phyloP scores from a whole-genome alignment of 2,113 vertebrate species.

The Irena cyanogastra region DNA sequence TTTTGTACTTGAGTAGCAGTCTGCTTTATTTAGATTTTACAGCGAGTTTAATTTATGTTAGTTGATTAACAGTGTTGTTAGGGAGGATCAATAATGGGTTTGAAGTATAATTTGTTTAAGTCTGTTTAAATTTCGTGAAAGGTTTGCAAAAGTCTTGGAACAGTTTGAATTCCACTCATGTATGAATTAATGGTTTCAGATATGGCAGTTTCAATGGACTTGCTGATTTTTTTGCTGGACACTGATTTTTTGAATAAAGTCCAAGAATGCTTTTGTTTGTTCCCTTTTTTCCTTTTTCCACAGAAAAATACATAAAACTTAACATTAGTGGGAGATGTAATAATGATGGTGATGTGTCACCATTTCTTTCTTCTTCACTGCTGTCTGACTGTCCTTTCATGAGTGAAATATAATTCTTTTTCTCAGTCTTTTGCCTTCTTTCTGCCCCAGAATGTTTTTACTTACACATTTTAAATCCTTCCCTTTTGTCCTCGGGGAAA shows the following conservation, averaged over 20 bases:
- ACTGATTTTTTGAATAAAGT: neutral
- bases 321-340: neutral
- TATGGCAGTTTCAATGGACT: conserved; percentile 13
- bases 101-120: neutral
- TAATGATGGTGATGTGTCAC: neutral
- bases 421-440: neutral
- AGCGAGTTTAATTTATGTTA: neutral
- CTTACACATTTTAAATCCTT: neutral
- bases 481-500: neutral
- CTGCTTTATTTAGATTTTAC: conserved; percentile 25
- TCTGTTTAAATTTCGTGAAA: neutral
- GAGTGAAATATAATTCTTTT: neutral
- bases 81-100: neutral
- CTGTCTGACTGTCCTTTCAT: neutral
- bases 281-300: neutral
- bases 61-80: conserved; percentile 50
- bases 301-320: neutral
- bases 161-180: conserved; percentile 13
- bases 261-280: neutral
- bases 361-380: neutral
- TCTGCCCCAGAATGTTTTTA: neutral
- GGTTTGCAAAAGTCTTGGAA: conserved; percentile 6
- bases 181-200: no score
- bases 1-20: conserved; percentile 17
- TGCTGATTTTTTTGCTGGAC: no score